phyloP scores from a whole-genome alignment of 2,113 vertebrate genomes.

The Pogonocichla stellata region DNA sequence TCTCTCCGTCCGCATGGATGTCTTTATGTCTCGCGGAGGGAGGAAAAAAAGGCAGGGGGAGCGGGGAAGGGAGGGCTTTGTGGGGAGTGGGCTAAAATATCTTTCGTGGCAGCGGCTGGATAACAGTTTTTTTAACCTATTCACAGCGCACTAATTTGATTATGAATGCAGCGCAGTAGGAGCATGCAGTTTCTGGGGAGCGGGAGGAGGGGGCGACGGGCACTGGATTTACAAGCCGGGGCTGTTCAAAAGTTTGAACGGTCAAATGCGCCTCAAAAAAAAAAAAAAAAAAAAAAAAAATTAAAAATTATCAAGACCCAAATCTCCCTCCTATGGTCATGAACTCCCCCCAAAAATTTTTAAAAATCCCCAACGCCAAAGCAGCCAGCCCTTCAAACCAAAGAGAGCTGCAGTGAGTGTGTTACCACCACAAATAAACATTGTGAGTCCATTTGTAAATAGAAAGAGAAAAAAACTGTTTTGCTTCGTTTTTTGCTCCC shows the following conservation, averaged over 20 bases:
- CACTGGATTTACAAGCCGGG: conserved; percentile 42
- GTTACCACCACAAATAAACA: conserved; percentile 49
- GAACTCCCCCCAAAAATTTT: background rate
- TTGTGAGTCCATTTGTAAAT: conserved; percentile 21
- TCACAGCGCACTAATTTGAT: conserved; percentile 75
- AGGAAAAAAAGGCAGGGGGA: conserved; percentile 15
- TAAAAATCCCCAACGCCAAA: fast-evolving
- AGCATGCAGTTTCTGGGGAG: conserved; percentile 56
- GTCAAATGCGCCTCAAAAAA: background rate
- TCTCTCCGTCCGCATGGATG: conserved; percentile 14
- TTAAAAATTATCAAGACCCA: background rate
- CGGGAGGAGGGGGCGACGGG: conserved; percentile 22
- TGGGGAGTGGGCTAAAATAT: conserved; percentile 61
- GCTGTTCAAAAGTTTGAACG: conserved; percentile 67
- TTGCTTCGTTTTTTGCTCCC: background rate
- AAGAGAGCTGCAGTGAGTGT: background rate
- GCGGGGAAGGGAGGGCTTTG: conserved; percentile 7
- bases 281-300: background rate
- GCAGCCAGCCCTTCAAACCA: background rate
- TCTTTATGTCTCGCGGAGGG: conserved; percentile 42
- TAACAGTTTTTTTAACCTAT: conserved; percentile 67
- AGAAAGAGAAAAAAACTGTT: background rate
- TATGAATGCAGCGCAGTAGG: conserved; percentile 75
- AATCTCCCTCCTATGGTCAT: fast-evolving
- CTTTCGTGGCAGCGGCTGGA: conserved; percentile 45